Evolutionary conservation across 92 coral and sea anemone genomes (phyloP), one percentile per base, ranked within the genome.

Genomic region (Blastomussa wellsi): DNA sequence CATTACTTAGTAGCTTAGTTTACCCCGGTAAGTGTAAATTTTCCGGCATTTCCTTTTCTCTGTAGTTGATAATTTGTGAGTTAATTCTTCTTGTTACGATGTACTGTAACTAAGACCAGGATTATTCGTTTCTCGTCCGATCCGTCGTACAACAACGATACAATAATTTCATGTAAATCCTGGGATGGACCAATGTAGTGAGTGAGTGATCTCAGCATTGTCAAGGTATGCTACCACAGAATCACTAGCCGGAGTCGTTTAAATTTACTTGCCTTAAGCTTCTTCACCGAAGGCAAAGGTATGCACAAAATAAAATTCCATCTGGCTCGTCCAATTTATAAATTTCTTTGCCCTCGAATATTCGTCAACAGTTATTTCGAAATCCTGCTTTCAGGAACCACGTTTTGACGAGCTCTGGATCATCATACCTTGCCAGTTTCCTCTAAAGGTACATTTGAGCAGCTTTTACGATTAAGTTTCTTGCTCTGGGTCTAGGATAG

Each of bases 1-100:
- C 66, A n/a, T n/a, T n/a, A n/a, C n/a, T n/a, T n/a, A 62, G 11
- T 26, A 62, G 65, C n/a, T 26, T 26, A 39, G 77, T 38, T 38
- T 44, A 22, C 53, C 51, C 77, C 77, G 51, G 77, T 41, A 1
- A 41, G 29, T 22, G 31, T 17, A 73, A 44, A 73, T 41, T 73
- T 73, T 39, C 65, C 7, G 65, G 65, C 29, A 73, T 36, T 73
- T 73, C 77, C 77, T 41, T 73, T 73, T 22, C 28, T 39, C 41
- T 24, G 77, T 8, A 38, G 28, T n/a, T 73, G 32, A 26, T 13
- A 73, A 73, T 73, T 73, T 69, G 41, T 69, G 20, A 2, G 8
- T 19, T 22, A 32, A 0, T 69, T 69, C 41, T 31, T 32, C 6
- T 39, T 8, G 29, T 24, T 72, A 22, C 49, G 4, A 6, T 62